Conservation (phyloP, 2,888 invertebrate species). For the Lissonota sp. region DNA sequence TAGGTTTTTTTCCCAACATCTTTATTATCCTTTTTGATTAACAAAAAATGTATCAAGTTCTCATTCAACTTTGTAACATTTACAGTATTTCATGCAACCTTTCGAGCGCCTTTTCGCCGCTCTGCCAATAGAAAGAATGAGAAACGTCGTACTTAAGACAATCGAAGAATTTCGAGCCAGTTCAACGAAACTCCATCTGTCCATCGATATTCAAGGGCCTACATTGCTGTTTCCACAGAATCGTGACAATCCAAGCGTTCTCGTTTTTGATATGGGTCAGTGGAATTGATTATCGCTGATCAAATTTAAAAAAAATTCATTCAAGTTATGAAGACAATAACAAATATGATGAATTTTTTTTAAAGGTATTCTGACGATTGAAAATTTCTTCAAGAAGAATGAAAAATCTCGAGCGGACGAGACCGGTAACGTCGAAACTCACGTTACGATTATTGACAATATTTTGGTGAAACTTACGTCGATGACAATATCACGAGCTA, state of each 20-base stretch:
- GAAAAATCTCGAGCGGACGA: conserved; percentile 74
- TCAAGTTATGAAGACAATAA: too few relatives aligned
- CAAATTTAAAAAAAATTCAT: not conserved
- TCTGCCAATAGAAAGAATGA: conserved; percentile 58
- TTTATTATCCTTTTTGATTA: too few relatives aligned
- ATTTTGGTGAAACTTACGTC: conserved; percentile 89
- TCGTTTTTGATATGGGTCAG: conserved; percentile 92
- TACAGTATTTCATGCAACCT: conserved; percentile 86
- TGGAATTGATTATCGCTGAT: conserved; percentile 67
- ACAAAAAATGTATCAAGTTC: too few relatives aligned
- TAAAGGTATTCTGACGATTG: conserved; percentile 91
- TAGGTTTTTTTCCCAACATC: too few relatives aligned
- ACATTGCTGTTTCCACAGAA: conserved; percentile 91
- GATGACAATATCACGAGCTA: conserved; percentile 88
- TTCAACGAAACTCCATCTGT: conserved; percentile 86
- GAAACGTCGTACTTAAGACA: conserved; percentile 73
- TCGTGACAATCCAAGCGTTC: conserved; percentile 90
- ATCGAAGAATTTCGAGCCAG: conserved; percentile 85
- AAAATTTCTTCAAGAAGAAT: conserved; percentile 91
- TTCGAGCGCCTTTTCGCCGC: conserved; percentile 74
- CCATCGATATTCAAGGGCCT: conserved; percentile 90
- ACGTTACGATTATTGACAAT: conserved; percentile 87
- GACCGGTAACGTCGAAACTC: conserved; percentile 49
- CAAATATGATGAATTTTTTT: conserved; percentile 12
- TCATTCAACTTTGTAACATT: conserved; percentile 30